Conservation (phyloP, 2,888 invertebrate species). For the Apamea crenata region DNA sequence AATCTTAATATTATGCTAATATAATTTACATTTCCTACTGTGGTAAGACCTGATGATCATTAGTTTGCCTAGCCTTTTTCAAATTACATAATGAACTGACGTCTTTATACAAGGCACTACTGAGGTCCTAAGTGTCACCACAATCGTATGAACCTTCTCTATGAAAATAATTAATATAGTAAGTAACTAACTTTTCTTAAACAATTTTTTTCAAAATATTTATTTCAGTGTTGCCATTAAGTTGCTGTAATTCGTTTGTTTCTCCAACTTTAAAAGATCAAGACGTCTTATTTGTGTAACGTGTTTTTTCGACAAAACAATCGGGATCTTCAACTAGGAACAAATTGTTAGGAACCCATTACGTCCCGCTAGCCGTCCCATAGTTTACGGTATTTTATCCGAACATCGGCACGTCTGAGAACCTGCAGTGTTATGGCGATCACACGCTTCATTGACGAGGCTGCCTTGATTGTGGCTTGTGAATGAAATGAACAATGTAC, state of each 20-base stretch:
- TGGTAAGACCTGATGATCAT: background rate
- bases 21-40: background rate
- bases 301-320: background rate
- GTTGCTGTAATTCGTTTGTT: background rate
- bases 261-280: background rate
- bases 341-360: constrained; percentile 54
- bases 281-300: background rate
- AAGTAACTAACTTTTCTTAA: background rate
- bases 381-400: constrained; percentile 72
- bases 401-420: constrained; percentile 64
- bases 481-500: constrained; percentile 32
- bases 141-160: background rate
- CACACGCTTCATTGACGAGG: constrained; percentile 63
- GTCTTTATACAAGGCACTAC: background rate
- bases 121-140: background rate
- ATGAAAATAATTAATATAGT: background rate
- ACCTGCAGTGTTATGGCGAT: constrained; percentile 53
- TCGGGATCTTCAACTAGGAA: constrained; percentile 8
- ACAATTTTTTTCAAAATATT: background rate
- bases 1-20: background rate
- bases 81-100: background rate
- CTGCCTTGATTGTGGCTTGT: constrained; percentile 25
- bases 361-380: constrained; percentile 61
- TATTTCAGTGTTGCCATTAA: background rate
- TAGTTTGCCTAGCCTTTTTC: background rate